Evolutionary conservation across 2,888 invertebrate genomes (phyloP).

Genomic region (Calephelis perditalis): DNA sequence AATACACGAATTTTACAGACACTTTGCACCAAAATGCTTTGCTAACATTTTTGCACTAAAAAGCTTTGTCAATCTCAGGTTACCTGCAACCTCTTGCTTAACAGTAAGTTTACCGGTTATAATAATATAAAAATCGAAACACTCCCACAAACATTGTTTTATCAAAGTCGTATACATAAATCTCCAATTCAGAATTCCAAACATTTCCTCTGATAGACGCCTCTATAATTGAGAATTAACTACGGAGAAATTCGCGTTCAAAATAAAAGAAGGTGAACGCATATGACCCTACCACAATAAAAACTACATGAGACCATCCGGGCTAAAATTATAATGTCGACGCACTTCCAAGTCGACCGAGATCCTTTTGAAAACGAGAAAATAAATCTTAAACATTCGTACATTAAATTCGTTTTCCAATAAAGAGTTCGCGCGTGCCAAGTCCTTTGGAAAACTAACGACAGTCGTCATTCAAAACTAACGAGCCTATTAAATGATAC

Average conservation of each 20-base stretch:
- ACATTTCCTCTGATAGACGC: slow-evolving; percentile 2
- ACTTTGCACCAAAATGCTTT: too few relatives aligned
- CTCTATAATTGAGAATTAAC: slow-evolving; percentile 32
- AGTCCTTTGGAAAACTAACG: slow-evolving; percentile 44
- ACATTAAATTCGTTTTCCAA: slow-evolving; percentile 34
- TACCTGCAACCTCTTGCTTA: too few relatives aligned
- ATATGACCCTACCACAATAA: slow-evolving; percentile 74
- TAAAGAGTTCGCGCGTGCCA: slow-evolving; percentile 27
- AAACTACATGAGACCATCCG: slow-evolving; percentile 71
- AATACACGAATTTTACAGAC: too few relatives aligned
- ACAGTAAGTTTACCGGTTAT: too few relatives aligned
- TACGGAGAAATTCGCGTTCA: slow-evolving; percentile 48
- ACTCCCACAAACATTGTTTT: too few relatives aligned
- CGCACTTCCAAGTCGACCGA: slow-evolving; percentile 56
- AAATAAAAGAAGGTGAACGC: slow-evolving; percentile 54
- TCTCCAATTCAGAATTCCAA: neutral
- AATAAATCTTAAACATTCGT: slow-evolving; percentile 31
- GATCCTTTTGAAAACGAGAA: slow-evolving; percentile 31
- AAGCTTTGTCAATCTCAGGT: too few relatives aligned
- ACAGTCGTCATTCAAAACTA: slow-evolving; percentile 54
- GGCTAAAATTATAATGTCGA: slow-evolving; percentile 72
- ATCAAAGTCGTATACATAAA: too few relatives aligned
- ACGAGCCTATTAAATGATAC: slow-evolving; percentile 37
- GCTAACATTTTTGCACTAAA: too few relatives aligned
- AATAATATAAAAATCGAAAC: too few relatives aligned